These are phyloP conservation scores for Plecotus auritus DNA, from an alignment of 2,113 vertebrate genomes.

Conservation along the genomic window DNA sequence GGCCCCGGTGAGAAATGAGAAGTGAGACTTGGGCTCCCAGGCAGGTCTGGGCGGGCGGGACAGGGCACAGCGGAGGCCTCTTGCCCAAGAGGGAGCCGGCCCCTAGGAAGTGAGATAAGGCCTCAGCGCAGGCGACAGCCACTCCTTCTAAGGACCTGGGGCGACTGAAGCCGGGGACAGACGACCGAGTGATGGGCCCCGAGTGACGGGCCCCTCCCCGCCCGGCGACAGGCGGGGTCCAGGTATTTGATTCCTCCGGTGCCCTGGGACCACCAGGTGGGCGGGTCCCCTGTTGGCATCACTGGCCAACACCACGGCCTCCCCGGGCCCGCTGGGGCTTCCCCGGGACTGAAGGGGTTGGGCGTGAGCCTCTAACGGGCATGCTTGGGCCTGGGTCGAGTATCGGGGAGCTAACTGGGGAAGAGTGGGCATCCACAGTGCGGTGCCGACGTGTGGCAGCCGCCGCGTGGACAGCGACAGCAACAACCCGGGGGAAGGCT, in stretches of 20 bases:
- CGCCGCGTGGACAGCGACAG: not conserved
- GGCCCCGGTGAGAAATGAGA: not conserved
- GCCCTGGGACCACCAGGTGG: not conserved
- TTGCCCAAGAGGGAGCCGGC: not conserved
- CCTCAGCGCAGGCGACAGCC: fast-evolving
- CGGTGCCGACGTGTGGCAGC: not conserved
- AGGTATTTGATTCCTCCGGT: not conserved
- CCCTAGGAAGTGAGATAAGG: not conserved
- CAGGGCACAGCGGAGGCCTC: not conserved
- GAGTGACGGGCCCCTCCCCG: too few species aligned
- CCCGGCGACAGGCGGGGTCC: not conserved
- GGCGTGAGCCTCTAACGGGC: not conserved
- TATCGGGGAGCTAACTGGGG: too few species aligned
- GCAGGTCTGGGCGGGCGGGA: not conserved
- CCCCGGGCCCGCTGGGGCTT: not conserved
- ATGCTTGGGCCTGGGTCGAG: not conserved
- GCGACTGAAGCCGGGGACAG: not conserved
- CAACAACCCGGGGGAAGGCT: fast-evolving
- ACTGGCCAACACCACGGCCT: fast-evolving
- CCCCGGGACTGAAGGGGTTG: not conserved
- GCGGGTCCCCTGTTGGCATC: not conserved
- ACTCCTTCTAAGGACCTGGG: not conserved
- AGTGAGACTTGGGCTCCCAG: not conserved
- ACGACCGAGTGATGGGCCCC: too few species aligned
- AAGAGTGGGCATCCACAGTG: fast-evolving